Evolutionary conservation across 2,888 invertebrate species (phyloP), one percentile per base, ranked within the genome.

Genomic region (Bruchidius siliquastri): DNA sequence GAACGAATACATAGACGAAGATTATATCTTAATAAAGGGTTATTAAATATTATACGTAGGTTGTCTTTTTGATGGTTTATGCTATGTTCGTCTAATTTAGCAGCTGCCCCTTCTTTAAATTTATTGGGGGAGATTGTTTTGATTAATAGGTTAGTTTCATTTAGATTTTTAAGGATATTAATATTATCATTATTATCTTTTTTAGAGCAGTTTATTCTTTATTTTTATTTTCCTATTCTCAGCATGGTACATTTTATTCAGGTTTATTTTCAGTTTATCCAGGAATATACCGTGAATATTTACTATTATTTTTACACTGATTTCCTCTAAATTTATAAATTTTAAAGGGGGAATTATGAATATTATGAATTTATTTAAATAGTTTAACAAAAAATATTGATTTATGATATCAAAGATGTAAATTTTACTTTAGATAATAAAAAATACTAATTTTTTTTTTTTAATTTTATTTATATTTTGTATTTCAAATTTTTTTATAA

Each of bases 341-440:
- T 87, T 85, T 91, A 83, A 89, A 88, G 79, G 84, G 88, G 82
- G 89, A 89, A 84, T 69, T 74, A 70, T 75, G 86, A 83, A 83
- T 88, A 84, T 85, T 88, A 84, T 89, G 87, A 83, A 85, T 89
- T 86, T 88, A 88, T 87, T 90, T 90, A 89, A 89, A 88, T 91
- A 91, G 89, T 91, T 91, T 90, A 91, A 87, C 70, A 66, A 90
- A 67, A 90, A 91, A 91, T 89, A 86, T 89, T 90, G 89, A 90
- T 90, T 91, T 91, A 90, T 91, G 91, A 88, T 81, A 75, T 90
- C 88, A 90, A 88, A 86, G 88, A 90, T 90, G 86, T 89, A 88
- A 86, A 26, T 74, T 73, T 78, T 87, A 88, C 87, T 88, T 90
- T 88, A 88, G 84, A 85, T 89, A 80, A 81, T 86, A 86, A 70